Percentiles rank a stretch among this genome's conserved stretches.
These are phyloP conservation scores for Tyrannus savana DNA, from an alignment of 2,113 vertebrate species.

Conservation along the genomic window DNA sequence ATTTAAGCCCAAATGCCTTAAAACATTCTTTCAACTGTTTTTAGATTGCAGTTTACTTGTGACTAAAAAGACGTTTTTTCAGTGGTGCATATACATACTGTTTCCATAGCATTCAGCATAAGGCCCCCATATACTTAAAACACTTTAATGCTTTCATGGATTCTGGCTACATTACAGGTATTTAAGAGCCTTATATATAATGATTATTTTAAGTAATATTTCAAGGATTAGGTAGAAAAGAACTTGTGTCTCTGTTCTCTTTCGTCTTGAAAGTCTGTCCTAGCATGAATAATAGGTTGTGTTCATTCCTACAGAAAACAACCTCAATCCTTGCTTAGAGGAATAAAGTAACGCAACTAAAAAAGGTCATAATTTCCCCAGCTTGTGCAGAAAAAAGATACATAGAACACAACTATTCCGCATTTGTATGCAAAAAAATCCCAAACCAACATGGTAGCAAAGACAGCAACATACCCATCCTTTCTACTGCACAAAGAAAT, in stretches of 20 bases:
- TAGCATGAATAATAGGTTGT: neutral
- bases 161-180: neutral
- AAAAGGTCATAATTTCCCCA: neutral
- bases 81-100: fast-evolving
- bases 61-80: neutral
- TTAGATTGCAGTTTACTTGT: neutral
- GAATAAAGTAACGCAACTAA: neutral
- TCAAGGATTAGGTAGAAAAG: neutral
- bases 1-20: neutral
- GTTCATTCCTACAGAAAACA: neutral
- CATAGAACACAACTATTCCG: neutral
- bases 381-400: neutral
- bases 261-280: neutral
- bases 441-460: neutral
- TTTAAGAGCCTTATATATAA: neutral
- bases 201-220: neutral
- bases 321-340: neutral
- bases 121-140: neutral
- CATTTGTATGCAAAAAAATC: neutral
- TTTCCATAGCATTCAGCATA: neutral
- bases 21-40: neutral
- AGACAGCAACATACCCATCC: neutral
- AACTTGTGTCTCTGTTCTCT: neutral
- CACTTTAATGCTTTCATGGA: neutral
- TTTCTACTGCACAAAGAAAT: neutral